A percentile compares a stretch with the other conserved stretches of the same genome.
Conservation (phyloP, 1,140 invertebrate species). For the Bursaphelenchus mucronatus region DNA sequence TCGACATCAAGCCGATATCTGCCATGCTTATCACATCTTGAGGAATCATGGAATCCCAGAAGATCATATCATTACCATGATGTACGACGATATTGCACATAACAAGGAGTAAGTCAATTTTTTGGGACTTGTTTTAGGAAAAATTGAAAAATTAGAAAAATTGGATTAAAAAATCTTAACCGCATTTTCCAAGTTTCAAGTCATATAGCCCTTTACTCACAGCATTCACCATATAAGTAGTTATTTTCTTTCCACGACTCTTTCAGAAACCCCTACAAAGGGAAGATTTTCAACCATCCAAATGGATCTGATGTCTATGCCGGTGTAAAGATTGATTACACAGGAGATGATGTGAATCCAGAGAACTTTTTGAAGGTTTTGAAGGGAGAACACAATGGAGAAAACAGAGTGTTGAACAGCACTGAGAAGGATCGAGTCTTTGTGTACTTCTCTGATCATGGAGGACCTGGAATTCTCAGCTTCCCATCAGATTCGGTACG, state of each 20-base stretch:
- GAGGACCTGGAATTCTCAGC: conserved; percentile 66
- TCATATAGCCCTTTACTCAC: too few species aligned
- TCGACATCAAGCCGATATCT: conserved; percentile 69
- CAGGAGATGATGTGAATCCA: conserved; percentile 46
- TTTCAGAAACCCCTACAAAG: conserved; percentile 65
- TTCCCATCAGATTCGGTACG: conserved; percentile 63
- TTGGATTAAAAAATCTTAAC: too few species aligned
- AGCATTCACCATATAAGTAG: too few species aligned
- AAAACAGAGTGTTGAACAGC: conserved; percentile 59
- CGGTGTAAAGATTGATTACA: conserved; percentile 66
- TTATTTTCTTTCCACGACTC: too few species aligned
- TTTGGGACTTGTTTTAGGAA: too few species aligned
- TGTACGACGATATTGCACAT: conserved; percentile 69
- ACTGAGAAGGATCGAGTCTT: conserved; percentile 68
- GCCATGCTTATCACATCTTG: conserved; percentile 69
- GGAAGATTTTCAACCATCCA: conserved; percentile 67
- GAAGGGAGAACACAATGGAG: conserved; percentile 27
- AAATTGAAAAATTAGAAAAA: too few species aligned
- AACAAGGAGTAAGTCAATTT: conserved; percentile 60
- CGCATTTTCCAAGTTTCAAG: too few species aligned
- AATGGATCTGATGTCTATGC: conserved; percentile 67
- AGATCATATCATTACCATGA: conserved; percentile 68
- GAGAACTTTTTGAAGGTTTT: conserved; percentile 40
- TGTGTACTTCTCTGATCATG: conserved; percentile 70
- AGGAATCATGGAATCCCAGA: conserved; percentile 66